These are phyloP conservation scores for Scatophagus argus DNA, from an alignment of 2,113 vertebrate genomes.

Conservation along the genomic window DNA sequence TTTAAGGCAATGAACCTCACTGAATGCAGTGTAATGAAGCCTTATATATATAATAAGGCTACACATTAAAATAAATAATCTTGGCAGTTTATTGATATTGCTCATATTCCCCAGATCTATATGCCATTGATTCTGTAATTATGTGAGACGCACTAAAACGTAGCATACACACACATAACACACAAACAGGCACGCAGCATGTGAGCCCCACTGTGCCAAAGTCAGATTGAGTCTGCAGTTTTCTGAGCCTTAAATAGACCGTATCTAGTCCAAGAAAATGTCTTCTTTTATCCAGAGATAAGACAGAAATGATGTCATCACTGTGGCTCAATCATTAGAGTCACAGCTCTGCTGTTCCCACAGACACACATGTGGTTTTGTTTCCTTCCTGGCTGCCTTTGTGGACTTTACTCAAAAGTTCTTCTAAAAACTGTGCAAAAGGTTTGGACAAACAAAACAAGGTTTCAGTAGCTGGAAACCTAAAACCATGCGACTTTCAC, in stretches of 20 bases:
- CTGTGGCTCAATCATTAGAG: conserved; percentile 32
- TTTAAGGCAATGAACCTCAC: background rate
- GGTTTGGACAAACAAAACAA: background rate
- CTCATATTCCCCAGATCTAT: background rate
- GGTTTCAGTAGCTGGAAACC: background rate
- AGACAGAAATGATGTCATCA: conserved; percentile 69
- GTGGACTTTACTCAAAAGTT: conserved; percentile 27
- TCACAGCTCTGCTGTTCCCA: conserved; percentile 51
- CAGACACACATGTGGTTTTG: conserved; percentile 22
- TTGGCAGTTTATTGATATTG: background rate
- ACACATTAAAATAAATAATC: background rate
- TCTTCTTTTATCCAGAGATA: conserved; percentile 66
- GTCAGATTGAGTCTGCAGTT: conserved; percentile 28
- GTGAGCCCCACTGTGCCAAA: conserved; percentile 14
- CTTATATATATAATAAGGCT: background rate
- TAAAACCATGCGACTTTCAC: background rate
- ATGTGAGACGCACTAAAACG: background rate
- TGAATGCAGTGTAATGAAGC: too few relatives aligned
- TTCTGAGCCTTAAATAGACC: conserved; percentile 60
- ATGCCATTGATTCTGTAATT: background rate
- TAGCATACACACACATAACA: background rate
- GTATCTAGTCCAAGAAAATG: conserved; percentile 53
- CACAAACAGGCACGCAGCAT: conserved; percentile 2
- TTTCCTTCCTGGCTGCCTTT: conserved; percentile 64
- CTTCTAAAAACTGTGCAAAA: conserved; percentile 15